Conservation (phyloP, 2,797 vertebrate genomes). For the Poecilia velifera region DNA sequence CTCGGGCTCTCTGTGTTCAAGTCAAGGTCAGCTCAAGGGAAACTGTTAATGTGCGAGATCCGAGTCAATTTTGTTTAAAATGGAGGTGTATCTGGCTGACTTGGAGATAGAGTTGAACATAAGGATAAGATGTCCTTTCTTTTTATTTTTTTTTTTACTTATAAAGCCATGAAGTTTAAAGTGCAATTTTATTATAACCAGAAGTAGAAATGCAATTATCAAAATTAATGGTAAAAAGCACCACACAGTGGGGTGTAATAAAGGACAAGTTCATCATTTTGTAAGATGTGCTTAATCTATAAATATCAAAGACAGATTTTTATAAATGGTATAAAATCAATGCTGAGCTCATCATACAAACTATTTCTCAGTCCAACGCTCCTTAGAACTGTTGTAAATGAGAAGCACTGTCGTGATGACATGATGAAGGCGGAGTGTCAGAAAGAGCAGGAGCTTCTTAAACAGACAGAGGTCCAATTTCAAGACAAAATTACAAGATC, state of each 20-base stretch:
- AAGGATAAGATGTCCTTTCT: not conserved
- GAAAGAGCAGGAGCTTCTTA: no score
- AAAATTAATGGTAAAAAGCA: not conserved
- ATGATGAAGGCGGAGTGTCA: no score
- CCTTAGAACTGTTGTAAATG: no score
- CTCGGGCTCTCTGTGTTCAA: slow-evolving; percentile 64
- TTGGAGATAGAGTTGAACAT: slow-evolving; percentile 21
- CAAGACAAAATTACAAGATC: no score
- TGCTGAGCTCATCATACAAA: no score
- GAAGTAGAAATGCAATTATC: not conserved
- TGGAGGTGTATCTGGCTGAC: slow-evolving; percentile 30
- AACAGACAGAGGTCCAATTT: no score
- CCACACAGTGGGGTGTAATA: not conserved
- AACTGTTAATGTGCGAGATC: slow-evolving; percentile 56
- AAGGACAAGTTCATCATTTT: not conserved
- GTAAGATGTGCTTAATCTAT: not conserved
- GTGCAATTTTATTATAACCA: not conserved
- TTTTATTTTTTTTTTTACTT: not conserved
- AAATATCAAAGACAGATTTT: not conserved
- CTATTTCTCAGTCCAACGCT: no score
- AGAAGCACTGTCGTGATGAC: no score
- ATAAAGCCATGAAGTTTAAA: not conserved
- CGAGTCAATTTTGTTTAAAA: slow-evolving; percentile 49
- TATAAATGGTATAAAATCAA: not conserved
- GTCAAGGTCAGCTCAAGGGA: slow-evolving; percentile 80